Evolutionary conservation across 2,797 vertebrate genomes (phyloP).

Genomic region (Periparus ater): DNA sequence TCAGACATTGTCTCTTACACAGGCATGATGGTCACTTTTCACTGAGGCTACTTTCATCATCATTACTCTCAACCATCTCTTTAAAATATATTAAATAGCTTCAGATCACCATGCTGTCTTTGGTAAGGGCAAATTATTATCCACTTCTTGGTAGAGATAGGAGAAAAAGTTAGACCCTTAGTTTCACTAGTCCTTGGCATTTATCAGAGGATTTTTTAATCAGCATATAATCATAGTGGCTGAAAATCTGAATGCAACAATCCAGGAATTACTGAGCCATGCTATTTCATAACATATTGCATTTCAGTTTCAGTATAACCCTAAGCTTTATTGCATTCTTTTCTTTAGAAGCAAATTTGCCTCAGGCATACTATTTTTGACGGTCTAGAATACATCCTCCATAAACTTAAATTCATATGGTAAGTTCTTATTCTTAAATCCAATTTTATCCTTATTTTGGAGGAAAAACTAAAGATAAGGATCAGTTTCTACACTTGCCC

Average conservation of each 20-base stretch:
- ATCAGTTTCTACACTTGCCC: conserved; percentile 26
- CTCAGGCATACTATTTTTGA: conserved; percentile 47
- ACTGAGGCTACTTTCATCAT: background rate
- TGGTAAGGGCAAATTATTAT: background rate
- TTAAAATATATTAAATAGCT: background rate
- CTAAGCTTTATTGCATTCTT: conserved; percentile 57
- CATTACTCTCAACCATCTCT: background rate
- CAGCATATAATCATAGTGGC: background rate
- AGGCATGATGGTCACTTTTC: background rate
- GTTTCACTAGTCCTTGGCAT: background rate
- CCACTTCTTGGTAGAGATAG: background rate
- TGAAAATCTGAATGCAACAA: conserved; percentile 12
- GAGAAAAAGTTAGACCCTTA: background rate
- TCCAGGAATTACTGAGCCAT: conserved; percentile 20
- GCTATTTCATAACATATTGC: background rate
- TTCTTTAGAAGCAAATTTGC: conserved; percentile 40
- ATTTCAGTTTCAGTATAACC: conserved; percentile 36
- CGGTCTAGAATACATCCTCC: conserved; percentile 48
- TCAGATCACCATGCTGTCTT: background rate
- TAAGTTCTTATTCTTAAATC: conserved; percentile 53
- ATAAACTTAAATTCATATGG: conserved; percentile 51
- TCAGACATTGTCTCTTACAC: background rate
- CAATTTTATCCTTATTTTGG: conserved; percentile 54
- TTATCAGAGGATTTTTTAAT: conserved; percentile 10
- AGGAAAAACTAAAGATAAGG: conserved; percentile 25